These are phyloP conservation scores for Gisinianus flammeolus DNA, from an alignment of 2,888 invertebrate genomes.

Conservation along the genomic window DNA sequence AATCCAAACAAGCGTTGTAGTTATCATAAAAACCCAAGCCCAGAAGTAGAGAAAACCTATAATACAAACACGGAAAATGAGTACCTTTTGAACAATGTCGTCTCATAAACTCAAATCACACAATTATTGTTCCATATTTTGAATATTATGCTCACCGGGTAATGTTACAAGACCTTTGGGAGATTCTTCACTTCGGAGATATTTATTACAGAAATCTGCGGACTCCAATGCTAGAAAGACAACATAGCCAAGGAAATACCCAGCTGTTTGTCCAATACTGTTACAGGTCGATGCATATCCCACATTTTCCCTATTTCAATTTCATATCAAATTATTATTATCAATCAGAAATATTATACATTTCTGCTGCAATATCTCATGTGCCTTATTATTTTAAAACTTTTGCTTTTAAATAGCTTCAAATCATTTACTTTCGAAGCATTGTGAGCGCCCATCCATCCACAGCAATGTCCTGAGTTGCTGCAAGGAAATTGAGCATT, in stretches of 20 bases:
- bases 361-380: no score
- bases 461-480: conserved; percentile 99
- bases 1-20: conserved; percentile 86
- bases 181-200: conserved; percentile 75
- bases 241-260: conserved; percentile 95
- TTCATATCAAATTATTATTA: no score
- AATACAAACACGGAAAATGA: background rate
- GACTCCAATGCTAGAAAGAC: conserved; percentile 96
- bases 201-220: conserved; percentile 92
- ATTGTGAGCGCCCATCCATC: conserved; percentile 99
- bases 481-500: conserved; percentile 91
- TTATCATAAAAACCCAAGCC: conserved; percentile 88
- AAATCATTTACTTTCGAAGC: conserved; percentile 76
- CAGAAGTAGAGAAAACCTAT: conserved; percentile 87
- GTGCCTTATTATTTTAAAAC: no score
- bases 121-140: background rate
- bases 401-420: background rate
- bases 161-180: conserved; percentile 75
- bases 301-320: conserved; percentile 80
- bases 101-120: background rate
- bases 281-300: conserved; percentile 99
- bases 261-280: conserved; percentile 97
- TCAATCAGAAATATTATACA: no score
- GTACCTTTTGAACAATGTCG: background rate
- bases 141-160: conserved; percentile 62